These are phyloP conservation scores for Laterallus jamaicensis DNA, from an alignment of 2,113 vertebrate species.

Conservation along the genomic window DNA sequence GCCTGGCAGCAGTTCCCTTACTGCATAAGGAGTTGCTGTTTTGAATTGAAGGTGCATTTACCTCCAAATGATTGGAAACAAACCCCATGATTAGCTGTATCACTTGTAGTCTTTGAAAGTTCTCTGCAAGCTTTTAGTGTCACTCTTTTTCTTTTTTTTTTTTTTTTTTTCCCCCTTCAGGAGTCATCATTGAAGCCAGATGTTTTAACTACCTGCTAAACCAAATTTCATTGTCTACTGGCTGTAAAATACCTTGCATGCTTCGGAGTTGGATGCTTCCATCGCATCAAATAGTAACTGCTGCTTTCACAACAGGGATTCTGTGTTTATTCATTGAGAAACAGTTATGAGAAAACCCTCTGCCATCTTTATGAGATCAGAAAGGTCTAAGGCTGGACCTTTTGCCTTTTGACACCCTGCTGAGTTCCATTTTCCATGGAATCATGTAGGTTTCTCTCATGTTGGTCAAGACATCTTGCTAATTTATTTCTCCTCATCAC, in stretches of 20 bases:
- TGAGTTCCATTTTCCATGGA: background rate
- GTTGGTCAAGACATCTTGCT: background rate
- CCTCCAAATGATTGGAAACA: background rate
- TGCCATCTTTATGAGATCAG: fast-evolving
- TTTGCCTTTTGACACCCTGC: background rate
- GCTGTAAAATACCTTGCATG: fast-evolving
- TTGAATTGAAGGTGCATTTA: background rate
- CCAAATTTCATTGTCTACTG: background rate
- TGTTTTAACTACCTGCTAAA: background rate
- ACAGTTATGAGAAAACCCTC: background rate
- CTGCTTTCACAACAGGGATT: background rate
- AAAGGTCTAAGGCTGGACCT: background rate
- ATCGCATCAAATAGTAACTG: background rate
- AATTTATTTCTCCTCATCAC: background rate
- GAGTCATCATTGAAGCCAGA: background rate
- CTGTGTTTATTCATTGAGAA: background rate
- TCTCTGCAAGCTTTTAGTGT: background rate
- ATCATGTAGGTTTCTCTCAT: background rate
- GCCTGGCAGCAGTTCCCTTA: background rate
- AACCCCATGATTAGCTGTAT: background rate
- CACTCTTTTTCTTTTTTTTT: background rate
- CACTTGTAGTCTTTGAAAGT: background rate
- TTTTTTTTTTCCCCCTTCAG: too few species aligned
- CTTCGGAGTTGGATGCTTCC: background rate
- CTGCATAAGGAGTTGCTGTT: background rate